Percentiles rank a stretch among this genome's conserved stretches.
Conservation (phyloP, 2,113 vertebrate genomes). For the Nycticryphes semicollaris region DNA sequence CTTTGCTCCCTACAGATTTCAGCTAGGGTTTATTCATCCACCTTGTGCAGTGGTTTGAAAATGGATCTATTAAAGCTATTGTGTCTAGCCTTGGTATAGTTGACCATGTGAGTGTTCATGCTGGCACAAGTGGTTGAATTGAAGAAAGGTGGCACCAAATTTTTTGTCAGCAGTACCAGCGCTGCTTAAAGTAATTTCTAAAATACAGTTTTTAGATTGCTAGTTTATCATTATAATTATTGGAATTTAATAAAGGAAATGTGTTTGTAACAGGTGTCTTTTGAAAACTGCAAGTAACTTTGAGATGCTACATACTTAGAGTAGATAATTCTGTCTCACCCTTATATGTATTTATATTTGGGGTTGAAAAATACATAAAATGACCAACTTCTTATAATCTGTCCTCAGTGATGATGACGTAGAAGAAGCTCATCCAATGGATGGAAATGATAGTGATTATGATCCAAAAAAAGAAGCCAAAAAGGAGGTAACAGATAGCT, state of each 20-base stretch:
- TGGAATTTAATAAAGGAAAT: neutral
- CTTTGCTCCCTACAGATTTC: neutral
- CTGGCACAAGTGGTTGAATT: neutral
- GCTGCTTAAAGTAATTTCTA: neutral
- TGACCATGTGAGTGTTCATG: neutral
- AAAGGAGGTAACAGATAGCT: conserved; percentile 88
- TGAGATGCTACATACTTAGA: neutral
- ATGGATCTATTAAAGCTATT: neutral
- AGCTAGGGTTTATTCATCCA: neutral
- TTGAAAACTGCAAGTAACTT: neutral
- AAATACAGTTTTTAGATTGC: neutral
- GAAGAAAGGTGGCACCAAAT: neutral
- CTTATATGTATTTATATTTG: neutral
- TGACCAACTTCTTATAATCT: conserved; percentile 45
- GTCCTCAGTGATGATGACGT: conserved; percentile 89
- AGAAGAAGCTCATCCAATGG: conserved; percentile 90
- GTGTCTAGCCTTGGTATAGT: neutral
- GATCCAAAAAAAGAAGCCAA: conserved; percentile 96
- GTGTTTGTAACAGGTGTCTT: neutral
- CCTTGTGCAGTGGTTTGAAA: neutral
- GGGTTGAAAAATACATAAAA: neutral
- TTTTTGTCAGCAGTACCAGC: neutral
- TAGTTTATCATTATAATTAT: neutral
- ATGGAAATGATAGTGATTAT: conserved; percentile 95
- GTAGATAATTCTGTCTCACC: neutral